Percentiles rank a stretch among this genome's conserved stretches.
These are phyloP conservation scores for Drosophila kuntzei DNA, from an alignment of 2,888 invertebrate species.

Conservation along the genomic window DNA sequence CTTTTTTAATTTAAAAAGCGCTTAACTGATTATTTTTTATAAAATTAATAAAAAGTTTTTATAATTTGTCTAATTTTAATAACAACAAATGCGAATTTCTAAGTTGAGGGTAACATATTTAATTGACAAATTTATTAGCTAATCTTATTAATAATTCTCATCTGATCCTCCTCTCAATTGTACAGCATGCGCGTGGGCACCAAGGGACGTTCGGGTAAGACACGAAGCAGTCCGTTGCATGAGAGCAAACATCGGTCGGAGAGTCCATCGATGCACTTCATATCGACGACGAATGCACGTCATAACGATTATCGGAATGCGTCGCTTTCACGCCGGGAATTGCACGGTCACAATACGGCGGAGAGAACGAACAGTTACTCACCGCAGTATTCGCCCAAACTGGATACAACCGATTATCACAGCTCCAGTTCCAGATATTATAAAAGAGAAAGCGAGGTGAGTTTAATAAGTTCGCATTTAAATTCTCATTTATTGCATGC, in stretches of 20 bases:
- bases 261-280: conserved; percentile 85
- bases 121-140: too few species aligned
- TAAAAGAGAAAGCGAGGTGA: conserved; percentile 85
- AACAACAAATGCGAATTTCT: too few species aligned
- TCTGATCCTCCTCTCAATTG: not conserved
- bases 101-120: too few species aligned
- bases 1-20: too few species aligned
- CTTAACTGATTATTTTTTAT: too few species aligned
- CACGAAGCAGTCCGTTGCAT: conserved; percentile 87
- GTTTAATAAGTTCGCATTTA: conserved; percentile 31
- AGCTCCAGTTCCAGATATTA: conserved; percentile 84
- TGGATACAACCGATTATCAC: conserved; percentile 83
- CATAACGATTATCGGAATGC: conserved; percentile 84
- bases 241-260: conserved; percentile 86
- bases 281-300: conserved; percentile 81
- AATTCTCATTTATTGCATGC: conserved; percentile 37
- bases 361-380: conserved; percentile 84
- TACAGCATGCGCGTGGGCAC: conserved; percentile 91
- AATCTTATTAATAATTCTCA: not conserved
- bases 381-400: conserved; percentile 84
- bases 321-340: conserved; percentile 76
- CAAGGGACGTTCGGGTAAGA: conserved; percentile 87
- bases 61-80: too few species aligned
- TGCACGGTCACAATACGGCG: conserved; percentile 71
- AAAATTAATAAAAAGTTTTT: too few species aligned